Base-by-base conservation (phyloP, 1,140 invertebrate species). In the Drosophila sp. region DNA sequence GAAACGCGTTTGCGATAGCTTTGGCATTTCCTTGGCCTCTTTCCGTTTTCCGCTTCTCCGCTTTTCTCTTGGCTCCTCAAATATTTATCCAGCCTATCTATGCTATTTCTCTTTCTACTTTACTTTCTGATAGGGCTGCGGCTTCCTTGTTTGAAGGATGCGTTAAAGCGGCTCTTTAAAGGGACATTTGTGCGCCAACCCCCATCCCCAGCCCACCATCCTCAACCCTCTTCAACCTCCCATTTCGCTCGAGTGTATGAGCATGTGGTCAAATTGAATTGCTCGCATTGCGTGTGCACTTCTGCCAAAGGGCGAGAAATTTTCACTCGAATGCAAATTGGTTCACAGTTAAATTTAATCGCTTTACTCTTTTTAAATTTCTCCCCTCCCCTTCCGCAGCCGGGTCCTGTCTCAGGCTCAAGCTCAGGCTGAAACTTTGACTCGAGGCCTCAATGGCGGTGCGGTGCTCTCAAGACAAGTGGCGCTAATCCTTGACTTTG, bases 401-500 rank as follows among this genome's bases (percentile, higher is more conserved):
- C 18, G 5, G n/a, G 32, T 5, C n/a, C 2, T 59, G 43, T 45
- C 66, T 18, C 14, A 14, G 4, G 27, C 27, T 7, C 2, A 29
- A 7, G 27, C 27, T 7, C 2, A 29, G 4, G 27, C 27, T 7
- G 2, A 29, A 6, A 6, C 27, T 29, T 2, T 25, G 45, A 7
- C 45, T 46, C 11, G 21, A 63, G 59, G 59, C 41, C 64, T 57
- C 64, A 36, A 27, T 66, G 36, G 61, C 27, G 57, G 27, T 50
- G 21, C 21, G 48, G 51, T 56, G 69, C 79, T 83, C 83, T 87
- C 43, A 87, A 83, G 83, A 80, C 83, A 89, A 87, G 83, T 87
- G 83, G 83, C 84, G 83, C 83, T 87, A 87, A 87, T 87, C 83
- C 83, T 87, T 87, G 83, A 87, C 83, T 87, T 87, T 87, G 83